Evolutionary conservation across 2,888 invertebrate species (phyloP).

Genomic region (Ectemnius cavifrons): DNA sequence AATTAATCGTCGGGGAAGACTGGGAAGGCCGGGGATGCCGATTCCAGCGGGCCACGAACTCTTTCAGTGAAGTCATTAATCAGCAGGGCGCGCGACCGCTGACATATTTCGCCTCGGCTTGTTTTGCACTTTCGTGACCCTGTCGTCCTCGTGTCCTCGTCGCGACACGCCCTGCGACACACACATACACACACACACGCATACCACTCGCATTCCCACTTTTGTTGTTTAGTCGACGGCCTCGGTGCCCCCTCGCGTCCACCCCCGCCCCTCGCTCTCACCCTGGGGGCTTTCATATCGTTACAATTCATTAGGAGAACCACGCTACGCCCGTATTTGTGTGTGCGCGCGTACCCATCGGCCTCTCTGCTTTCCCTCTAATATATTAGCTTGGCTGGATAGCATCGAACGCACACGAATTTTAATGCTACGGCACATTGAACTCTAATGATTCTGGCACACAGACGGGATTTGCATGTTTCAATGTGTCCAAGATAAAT

Average conservation of each 20-base stretch:
- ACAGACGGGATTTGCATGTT: no score
- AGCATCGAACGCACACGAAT: neutral
- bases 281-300: conserved; percentile 62
- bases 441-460: no score
- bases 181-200: no score
- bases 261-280: conserved; percentile 30
- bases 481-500: no score
- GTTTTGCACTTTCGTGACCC: conserved; percentile 53
- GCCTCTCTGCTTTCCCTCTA: conserved; percentile 23
- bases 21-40: conserved; percentile 20
- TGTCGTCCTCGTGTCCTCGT: conserved; percentile 53
- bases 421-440: no score
- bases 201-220: conserved; percentile 26
- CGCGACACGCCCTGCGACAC: conserved; percentile 52
- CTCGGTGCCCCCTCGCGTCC: no score
- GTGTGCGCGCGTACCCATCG: conserved; percentile 14
- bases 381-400: conserved; percentile 27
- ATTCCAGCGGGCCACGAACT: conserved; percentile 25
- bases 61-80: conserved; percentile 52
- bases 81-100: conserved; percentile 29
- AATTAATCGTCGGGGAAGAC: conserved; percentile 19
- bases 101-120: conserved; percentile 43
- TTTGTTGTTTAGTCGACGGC: conserved; percentile 47
- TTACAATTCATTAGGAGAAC: conserved; percentile 65
- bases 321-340: conserved; percentile 43